Percentiles rank a stretch among this genome's conserved stretches.
These are phyloP conservation scores for Platichthys flesus DNA, from an alignment of 2,113 vertebrate genomes.

Conservation along the genomic window DNA sequence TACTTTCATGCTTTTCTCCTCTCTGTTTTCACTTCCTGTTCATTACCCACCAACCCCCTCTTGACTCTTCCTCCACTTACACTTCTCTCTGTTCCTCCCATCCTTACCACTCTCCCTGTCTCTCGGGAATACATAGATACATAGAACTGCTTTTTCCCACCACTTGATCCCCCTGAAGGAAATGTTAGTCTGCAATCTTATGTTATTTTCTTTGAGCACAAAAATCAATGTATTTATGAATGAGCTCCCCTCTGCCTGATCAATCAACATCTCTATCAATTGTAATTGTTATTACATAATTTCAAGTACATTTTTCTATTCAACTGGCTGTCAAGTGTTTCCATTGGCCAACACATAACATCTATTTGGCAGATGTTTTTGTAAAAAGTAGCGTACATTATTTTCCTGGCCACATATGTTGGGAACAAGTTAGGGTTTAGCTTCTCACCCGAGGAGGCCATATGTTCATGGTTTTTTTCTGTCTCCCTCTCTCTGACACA, in stretches of 20 bases:
- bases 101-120: background rate
- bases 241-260: too few species aligned
- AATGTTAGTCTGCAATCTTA: too few species aligned
- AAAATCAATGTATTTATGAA: too few species aligned
- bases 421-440: background rate
- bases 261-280: too few species aligned
- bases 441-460: background rate
- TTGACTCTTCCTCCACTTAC: background rate
- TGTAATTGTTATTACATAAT: too few species aligned
- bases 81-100: background rate
- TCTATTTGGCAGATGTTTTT: background rate
- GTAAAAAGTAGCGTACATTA: background rate
- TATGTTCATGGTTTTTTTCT: constrained; percentile 7
- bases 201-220: too few species aligned
- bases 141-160: constrained; percentile 4
- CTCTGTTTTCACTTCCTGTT: background rate
- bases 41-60: background rate
- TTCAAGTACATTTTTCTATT: background rate
- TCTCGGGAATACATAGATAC: constrained; percentile 10
- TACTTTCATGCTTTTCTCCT: background rate
- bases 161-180: background rate
- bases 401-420: background rate
- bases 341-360: background rate
- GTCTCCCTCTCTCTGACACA: constrained; percentile 58
- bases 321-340: background rate